Evolutionary conservation across 2,797 vertebrate species (phyloP).

Genomic region (Takifugu ocellatus): DNA sequence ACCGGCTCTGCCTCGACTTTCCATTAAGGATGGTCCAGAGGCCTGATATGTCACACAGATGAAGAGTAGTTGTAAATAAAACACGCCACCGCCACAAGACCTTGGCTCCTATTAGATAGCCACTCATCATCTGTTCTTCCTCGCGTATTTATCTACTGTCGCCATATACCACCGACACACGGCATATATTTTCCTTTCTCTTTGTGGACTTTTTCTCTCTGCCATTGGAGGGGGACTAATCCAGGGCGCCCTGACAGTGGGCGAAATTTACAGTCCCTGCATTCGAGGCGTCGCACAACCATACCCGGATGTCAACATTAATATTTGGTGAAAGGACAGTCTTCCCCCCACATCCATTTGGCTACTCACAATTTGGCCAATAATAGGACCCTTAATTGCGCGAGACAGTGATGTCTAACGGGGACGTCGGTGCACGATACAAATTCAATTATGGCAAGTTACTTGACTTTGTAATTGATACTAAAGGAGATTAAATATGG

Average conservation of each 20-base stretch:
- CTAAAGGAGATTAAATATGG: conserved; percentile 72
- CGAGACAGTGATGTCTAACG: conserved; percentile 74
- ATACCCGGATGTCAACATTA: conserved; percentile 62
- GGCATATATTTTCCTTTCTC: conserved; percentile 19
- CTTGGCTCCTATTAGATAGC: conserved; percentile 56
- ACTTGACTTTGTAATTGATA: conserved; percentile 76
- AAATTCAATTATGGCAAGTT: conserved; percentile 70
- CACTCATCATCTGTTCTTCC: conserved; percentile 39
- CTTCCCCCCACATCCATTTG: conserved; percentile 45
- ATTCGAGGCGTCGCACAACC: conserved; percentile 24
- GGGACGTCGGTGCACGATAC: conserved; percentile 54
- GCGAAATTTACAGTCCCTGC: conserved; percentile 53
- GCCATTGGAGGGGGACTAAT: conserved; percentile 30
- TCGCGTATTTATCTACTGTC: conserved; percentile 38
- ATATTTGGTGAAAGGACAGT: conserved; percentile 63
- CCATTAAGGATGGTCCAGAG: conserved; percentile 34
- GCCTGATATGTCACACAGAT: conserved; percentile 42
- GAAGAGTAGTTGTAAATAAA: conserved; percentile 60
- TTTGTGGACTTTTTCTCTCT: conserved; percentile 7
- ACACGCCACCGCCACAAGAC: conserved; percentile 39
- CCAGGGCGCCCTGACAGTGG: conserved; percentile 63
- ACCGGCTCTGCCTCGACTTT: conserved; percentile 9
- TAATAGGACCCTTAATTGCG: conserved; percentile 72
- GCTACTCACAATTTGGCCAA: conserved; percentile 60
- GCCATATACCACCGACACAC: conserved; percentile 9